phyloP scores from a whole-genome alignment of 2,888 invertebrate genomes.

The Limnephilus marmoratus region DNA sequence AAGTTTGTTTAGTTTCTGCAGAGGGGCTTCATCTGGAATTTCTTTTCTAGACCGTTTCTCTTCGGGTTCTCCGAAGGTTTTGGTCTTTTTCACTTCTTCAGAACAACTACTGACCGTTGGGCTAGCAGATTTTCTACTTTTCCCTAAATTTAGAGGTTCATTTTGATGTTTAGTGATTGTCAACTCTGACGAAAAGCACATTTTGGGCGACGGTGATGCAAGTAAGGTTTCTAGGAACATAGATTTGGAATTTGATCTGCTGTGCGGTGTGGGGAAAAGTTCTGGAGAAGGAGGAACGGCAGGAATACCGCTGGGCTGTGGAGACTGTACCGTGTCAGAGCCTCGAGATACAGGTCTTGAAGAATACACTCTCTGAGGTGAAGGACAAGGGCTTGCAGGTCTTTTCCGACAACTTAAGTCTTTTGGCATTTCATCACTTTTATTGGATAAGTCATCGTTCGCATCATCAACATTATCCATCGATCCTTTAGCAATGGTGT shows the following conservation, averaged over 20 bases:
- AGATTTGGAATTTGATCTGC: constrained; percentile 75
- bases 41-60: constrained; percentile 72
- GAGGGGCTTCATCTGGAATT: constrained; percentile 70
- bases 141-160: constrained; percentile 84
- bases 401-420: constrained; percentile 79
- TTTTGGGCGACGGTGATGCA: constrained; percentile 78
- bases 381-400: constrained; percentile 73
- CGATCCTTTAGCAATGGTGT: constrained; percentile 67
- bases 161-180: constrained; percentile 79
- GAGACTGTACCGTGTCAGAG: constrained; percentile 85
- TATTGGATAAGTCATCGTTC: constrained; percentile 71
- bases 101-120: constrained; percentile 86
- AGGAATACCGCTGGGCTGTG: constrained; percentile 84
- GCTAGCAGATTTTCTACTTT: constrained; percentile 82
- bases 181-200: constrained; percentile 77
- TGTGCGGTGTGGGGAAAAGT: constrained; percentile 76
- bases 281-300: constrained; percentile 84
- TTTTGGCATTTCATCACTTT: constrained; percentile 78
- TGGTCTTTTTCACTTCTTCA: constrained; percentile 81
- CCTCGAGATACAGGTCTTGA: constrained; percentile 82
- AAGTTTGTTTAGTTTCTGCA: constrained; percentile 73
- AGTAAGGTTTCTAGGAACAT: constrained; percentile 81
- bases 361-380: constrained; percentile 74
- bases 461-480: constrained; percentile 67
- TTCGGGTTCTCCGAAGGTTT: constrained; percentile 76